Evolutionary conservation across 2,888 invertebrate species (phyloP), one percentile per base, ranked within the genome.

Genomic region (Icerya purchasi): DNA sequence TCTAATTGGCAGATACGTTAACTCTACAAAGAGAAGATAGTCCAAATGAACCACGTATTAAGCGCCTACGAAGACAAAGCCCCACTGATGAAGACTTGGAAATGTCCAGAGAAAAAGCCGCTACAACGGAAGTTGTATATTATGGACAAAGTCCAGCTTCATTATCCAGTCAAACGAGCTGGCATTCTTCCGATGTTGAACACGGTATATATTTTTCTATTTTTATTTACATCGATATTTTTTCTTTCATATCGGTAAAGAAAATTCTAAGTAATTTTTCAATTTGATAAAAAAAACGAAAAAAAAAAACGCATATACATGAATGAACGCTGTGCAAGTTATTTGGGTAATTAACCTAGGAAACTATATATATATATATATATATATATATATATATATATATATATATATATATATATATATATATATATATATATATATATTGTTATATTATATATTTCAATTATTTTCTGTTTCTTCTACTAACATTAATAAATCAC

Each of bases 161-260:
- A 52, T 67, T 75, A 61, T 72, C 73, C 63, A 73, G 70, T 62
- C 73, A 73, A 64, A 67, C 72, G 21, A 69, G 74, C 62, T 72
- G 74, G 68, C 77, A 77, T 74, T 76, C 74, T 72, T 75, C 73
- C 61, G 77, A 76, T 64, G 73, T 74, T 62, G 75, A 75, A 66
- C 74, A 74, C 66, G 73, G 67, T 67, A 63, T 59, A 51, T 22
- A 20, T 22, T 56, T 25, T 19, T 5, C 36, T n/a, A n/a, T n/a
- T n/a, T n/a, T n/a, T n/a, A n/a, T n/a, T n/a, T n/a, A n/a, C n/a
- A n/a, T n/a, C n/a, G n/a, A n/a, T n/a, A n/a, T n/a, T n/a, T n/a
- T n/a, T n/a, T n/a, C n/a, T n/a, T n/a, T n/a, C n/a, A n/a, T n/a
- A n/a, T n/a, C n/a, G n/a, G n/a, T n/a, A n/a, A n/a, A n/a, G n/a